A percentile compares a stretch with the other conserved stretches of the same genome.
These are phyloP conservation scores for Callitettix versicolor DNA, from an alignment of 1,140 invertebrate species.

Conservation along the genomic window DNA sequence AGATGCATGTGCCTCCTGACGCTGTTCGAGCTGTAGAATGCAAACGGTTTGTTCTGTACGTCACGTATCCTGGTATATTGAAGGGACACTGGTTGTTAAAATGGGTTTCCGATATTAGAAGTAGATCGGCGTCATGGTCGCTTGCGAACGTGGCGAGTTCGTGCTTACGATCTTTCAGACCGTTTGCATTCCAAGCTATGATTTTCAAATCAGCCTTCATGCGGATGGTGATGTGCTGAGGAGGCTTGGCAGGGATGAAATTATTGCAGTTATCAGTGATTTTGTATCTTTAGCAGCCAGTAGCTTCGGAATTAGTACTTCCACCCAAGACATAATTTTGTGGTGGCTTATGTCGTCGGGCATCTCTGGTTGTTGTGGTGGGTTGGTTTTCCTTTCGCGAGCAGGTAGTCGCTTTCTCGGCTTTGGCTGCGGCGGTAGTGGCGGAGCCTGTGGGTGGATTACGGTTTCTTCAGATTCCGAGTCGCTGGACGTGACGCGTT, in stretches of 20 bases:
- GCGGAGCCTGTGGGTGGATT: too few species aligned
- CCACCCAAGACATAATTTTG: not conserved
- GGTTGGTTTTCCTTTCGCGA: too few species aligned
- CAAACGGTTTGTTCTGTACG: not conserved
- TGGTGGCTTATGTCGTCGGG: not conserved
- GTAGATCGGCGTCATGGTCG: not conserved
- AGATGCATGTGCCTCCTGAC: not conserved
- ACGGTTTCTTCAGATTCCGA: not conserved
- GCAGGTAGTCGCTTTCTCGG: too few species aligned
- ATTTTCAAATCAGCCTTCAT: not conserved
- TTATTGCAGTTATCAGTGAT: not conserved
- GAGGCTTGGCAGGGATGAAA: not conserved
- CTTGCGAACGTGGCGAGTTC: not conserved
- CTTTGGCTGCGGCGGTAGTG: too few species aligned
- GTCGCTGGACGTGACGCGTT: not conserved
- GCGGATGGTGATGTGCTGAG: not conserved
- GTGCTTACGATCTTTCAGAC: not conserved
- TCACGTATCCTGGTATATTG: not conserved
- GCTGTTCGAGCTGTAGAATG: not conserved
- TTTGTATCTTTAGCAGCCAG: not conserved
- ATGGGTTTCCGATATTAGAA: not conserved
- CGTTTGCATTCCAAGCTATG: not conserved
- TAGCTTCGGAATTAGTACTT: not conserved
- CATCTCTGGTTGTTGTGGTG: not conserved
- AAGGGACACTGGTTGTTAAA: not conserved